Percentiles rank a stretch among this genome's conserved stretches.
Conservation (phyloP, 2,888 invertebrate genomes). For the Bhutanitis thaidina region DNA sequence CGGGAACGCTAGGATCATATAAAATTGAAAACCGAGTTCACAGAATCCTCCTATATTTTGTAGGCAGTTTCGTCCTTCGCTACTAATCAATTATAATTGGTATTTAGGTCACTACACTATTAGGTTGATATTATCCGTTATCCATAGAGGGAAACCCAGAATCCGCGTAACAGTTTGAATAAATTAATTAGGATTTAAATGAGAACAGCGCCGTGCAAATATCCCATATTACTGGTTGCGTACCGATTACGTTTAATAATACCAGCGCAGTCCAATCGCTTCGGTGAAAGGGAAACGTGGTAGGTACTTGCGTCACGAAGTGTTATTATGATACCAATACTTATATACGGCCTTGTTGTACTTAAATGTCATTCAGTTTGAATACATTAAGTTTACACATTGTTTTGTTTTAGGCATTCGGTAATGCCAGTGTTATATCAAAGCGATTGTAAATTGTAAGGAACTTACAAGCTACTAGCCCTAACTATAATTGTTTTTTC, state of each 20-base stretch:
- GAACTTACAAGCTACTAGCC: too few relatives aligned
- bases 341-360: conserved; percentile 46
- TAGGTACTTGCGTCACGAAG: conserved; percentile 53
- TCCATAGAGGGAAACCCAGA: conserved; percentile 17
- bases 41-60: too few relatives aligned
- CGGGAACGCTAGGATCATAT: too few relatives aligned
- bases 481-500: too few relatives aligned
- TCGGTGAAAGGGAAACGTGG: conserved; percentile 63
- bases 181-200: conserved; percentile 26
- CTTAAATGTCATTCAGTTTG: conserved; percentile 30
- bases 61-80: conserved; percentile 11
- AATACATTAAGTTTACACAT: conserved; percentile 18
- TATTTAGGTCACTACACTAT: conserved; percentile 13
- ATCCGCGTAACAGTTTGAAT: conserved; percentile 22
- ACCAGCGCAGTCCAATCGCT: conserved; percentile 42
- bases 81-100: conserved; percentile 5
- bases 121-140: conserved; percentile 3
- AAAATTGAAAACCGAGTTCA: too few relatives aligned
- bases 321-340: conserved; percentile 24
- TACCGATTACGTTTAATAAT: conserved; percentile 6
- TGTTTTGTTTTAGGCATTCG: conserved; percentile 14
- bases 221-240: neutral
- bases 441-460: too few relatives aligned
- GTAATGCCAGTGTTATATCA: neutral
- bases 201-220: neutral